These are phyloP conservation scores for Paraplagusia blochii DNA, from an alignment of 2,113 vertebrate species.

Conservation along the genomic window DNA sequence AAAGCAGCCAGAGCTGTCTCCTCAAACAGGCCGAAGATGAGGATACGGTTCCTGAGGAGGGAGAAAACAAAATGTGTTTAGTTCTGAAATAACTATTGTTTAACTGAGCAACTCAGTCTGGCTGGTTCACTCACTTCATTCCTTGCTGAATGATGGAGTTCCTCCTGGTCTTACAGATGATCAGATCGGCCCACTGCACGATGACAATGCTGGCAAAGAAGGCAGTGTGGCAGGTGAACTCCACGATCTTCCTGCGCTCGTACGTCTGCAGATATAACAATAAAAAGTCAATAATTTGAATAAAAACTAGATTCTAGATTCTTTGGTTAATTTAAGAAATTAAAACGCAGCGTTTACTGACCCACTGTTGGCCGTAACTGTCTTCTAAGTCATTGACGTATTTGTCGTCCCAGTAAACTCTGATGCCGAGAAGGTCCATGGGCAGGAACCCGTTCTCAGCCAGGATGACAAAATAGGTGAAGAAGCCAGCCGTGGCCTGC, in stretches of 20 bases:
- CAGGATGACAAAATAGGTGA: slow-evolving; percentile 95
- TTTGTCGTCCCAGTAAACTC: slow-evolving; percentile 87
- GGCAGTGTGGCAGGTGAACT: slow-evolving; percentile 92
- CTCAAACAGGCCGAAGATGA: slow-evolving; percentile 81
- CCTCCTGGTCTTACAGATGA: slow-evolving; percentile 92
- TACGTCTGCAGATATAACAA: slow-evolving; percentile 78
- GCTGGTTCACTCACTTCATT: slow-evolving; percentile 81
- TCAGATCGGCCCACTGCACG: slow-evolving; percentile 91
- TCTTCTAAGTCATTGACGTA: slow-evolving; percentile 83
- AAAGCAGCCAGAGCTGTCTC: slow-evolving; percentile 80
- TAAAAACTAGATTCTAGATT: background rate
- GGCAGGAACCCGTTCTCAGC: slow-evolving; percentile 95
- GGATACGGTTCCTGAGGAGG: slow-evolving; percentile 74
- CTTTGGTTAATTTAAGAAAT: background rate
- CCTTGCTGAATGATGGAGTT: slow-evolving; percentile 92
- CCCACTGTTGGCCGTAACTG: slow-evolving; percentile 92
- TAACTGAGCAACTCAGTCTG: background rate
- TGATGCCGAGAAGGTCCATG: slow-evolving; percentile 80
- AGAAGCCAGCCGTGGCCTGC: slow-evolving; percentile 90
- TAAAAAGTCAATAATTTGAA: too few species aligned
- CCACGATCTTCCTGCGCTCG: slow-evolving; percentile 89
- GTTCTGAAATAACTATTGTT: background rate
- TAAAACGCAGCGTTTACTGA: slow-evolving; percentile 55
- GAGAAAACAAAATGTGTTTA: background rate
- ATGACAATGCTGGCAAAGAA: slow-evolving; percentile 91